Evolutionary conservation across 2,797 vertebrate genomes (phyloP), one percentile per base, ranked within the genome.

Genomic region (Poeciliopsis infans): DNA sequence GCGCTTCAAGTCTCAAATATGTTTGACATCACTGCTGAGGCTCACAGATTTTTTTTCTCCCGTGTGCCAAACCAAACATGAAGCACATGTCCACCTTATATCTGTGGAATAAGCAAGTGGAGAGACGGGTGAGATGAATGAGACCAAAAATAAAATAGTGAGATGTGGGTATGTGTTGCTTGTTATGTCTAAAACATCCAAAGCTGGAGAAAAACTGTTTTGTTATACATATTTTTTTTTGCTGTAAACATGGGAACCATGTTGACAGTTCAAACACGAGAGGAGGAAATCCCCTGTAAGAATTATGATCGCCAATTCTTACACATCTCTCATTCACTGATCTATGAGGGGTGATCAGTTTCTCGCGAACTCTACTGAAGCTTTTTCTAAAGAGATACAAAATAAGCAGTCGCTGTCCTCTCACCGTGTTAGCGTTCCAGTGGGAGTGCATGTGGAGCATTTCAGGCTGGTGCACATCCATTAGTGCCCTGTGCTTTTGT

Each of bases 401-500:
- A 25, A 36, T 70, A 72, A 77, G 83, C 64, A 72, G 68, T 18
- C 73, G 82, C 61, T 83, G 75, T 66, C 53, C 46, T 72, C 53
- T 79, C 80, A 71, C 47, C 45, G 73, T 85, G 84, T 85, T 75
- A 83, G 64, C 20, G 55, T 75, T 80, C 80, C 79, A 83, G 82
- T 89, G 86, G 84, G 87, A 86, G 79, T 51, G 57, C 82, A 82
- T 5, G 28, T 80, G 39, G 85, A 81, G 72, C 79, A 71, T 72
- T 47, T 90, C 55, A 72, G 75, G 83, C 82, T 66, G 76, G 43
- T 79, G 39, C 46, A 70, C 81, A 78, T 93, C 91, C 93, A 93
- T 94, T 92, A 92, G 91, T 92, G 93, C 88, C 92, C 91, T 88
- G 39, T 79, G 59, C 72, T 81, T 92, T 90, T 79, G 75, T 76